Evolutionary conservation across 2,797 vertebrate genomes (phyloP).

Genomic region (Poliocrania exsul): DNA sequence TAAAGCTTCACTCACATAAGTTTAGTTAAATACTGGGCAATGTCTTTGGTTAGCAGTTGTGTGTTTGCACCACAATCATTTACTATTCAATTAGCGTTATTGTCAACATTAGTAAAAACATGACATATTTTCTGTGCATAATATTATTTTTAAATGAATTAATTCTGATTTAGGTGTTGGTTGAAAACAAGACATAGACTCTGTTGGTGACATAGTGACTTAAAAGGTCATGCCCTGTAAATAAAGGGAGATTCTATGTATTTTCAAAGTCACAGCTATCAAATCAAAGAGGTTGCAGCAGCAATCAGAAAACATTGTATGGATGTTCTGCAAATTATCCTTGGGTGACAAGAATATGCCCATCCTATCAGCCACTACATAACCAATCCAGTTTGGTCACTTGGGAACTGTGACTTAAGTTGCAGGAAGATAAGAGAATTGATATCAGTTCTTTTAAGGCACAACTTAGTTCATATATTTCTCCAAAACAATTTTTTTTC

Average conservation of each 20-base stretch:
- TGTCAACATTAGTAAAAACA: background rate
- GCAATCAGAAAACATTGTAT: background rate
- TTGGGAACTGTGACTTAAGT: background rate
- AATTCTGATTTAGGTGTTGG: background rate
- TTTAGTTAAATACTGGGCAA: background rate
- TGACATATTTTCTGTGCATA: background rate
- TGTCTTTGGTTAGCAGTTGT: background rate
- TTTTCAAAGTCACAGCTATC: background rate
- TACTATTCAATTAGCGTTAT: background rate
- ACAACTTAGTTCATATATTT: background rate
- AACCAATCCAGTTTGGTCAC: background rate
- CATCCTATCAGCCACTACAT: background rate
- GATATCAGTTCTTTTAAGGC: background rate
- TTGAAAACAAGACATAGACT: background rate
- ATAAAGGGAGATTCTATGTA: background rate
- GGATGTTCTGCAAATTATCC: background rate
- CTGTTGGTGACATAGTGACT: background rate
- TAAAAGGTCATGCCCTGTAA: background rate
- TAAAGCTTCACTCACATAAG: background rate
- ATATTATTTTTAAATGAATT: background rate
- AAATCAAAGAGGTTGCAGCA: background rate
- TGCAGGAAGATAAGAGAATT: background rate
- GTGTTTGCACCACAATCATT: background rate
- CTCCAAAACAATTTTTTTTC: background rate
- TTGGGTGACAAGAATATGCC: background rate